Base-by-base conservation (phyloP, 2,797 vertebrate species). In the Syndactyla subalaris region DNA sequence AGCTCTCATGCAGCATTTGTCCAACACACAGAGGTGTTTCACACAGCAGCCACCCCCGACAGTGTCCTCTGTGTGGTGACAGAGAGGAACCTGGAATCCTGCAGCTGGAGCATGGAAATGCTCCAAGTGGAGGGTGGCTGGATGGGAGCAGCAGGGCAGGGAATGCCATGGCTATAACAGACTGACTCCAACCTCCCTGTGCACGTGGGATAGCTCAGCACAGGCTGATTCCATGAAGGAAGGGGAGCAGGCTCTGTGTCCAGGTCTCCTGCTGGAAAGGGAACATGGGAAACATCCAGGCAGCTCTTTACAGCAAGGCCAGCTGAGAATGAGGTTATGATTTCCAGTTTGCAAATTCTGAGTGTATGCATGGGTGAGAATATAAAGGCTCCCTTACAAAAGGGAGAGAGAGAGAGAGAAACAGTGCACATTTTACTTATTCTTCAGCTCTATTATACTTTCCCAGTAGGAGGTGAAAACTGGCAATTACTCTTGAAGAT, bases 401-500 rank as follows among this genome's bases (percentile, higher is more conserved):
- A 87, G 62, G 6, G 52, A 52, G 81, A 20, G 41, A 39, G 63
- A 59, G 85, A 20, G 41, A 43, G 63, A 29, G 76, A 86, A 87
- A 90, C 78, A 57, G 81, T 82, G 77, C 65, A 30, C 74, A 72
- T 94, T 84, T 89, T 75, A 75, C 71, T 79, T 80, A 90, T 93
- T 93, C 92, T 88, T 70, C 89, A 82, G 85, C 91, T 96, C 85
- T 76, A 92, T 95, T 96, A 85, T 96, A 66, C 89, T 49, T 82
- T 70, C 91, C 63, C 91, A 27, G 93, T 78, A 78, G 89, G 95
- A 92, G 92, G 94, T 5, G 23, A 79, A 91, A 95, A 91, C 91
- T 75, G 89, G 92, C 91, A 97, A 96, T 96, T 96, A 96, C 83
- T 96, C 86, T 19, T 67, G 88, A 89, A 92, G 94, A 93, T 85